These are phyloP conservation scores for Chromis chromis DNA, from an alignment of 2,797 vertebrate genomes.

Conservation along the genomic window DNA sequence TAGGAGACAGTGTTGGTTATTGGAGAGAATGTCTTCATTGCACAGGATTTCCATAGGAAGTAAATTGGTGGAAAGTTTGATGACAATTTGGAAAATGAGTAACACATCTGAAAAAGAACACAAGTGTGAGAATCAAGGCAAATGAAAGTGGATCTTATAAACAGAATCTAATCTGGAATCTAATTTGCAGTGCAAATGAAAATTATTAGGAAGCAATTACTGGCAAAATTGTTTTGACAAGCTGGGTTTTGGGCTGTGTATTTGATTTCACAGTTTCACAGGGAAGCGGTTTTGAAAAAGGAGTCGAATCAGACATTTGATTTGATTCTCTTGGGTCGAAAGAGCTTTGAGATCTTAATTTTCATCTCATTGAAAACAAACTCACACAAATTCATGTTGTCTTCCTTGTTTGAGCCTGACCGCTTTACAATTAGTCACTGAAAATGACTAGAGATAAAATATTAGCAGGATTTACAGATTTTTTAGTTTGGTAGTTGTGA, in stretches of 20 bases:
- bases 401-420: too few species aligned
- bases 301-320: neutral
- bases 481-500: too few species aligned
- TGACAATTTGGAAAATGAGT: too few species aligned
- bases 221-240: neutral
- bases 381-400: too few species aligned
- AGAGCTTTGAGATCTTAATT: neutral
- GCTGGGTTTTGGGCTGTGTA: neutral
- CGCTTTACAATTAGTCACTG: too few species aligned
- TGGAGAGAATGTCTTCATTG: too few species aligned
- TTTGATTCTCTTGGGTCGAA: neutral
- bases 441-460: too few species aligned
- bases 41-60: neutral
- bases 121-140: neutral
- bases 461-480: too few species aligned
- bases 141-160: neutral
- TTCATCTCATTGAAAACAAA: neutral
- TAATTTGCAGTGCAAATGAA: neutral
- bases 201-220: neutral
- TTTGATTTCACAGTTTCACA: constrained; percentile 6
- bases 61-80: neutral
- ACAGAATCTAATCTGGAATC: neutral
- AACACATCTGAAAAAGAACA: neutral
- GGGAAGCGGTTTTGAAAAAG: neutral
- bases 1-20: too few species aligned